phyloP scores from a whole-genome alignment of 2,797 vertebrate genomes.

The Malurus splendens region DNA sequence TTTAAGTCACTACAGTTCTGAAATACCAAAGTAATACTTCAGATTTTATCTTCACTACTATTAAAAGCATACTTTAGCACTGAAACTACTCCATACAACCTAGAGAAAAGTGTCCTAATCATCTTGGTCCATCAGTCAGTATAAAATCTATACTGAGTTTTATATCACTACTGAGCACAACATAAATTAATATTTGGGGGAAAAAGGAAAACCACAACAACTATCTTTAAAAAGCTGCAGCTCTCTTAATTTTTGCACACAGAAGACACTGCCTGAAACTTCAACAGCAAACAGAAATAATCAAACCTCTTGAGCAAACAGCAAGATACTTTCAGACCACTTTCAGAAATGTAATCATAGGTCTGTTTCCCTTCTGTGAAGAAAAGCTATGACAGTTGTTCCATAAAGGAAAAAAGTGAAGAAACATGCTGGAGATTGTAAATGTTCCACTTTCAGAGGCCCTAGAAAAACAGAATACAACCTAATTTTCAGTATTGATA shows the following conservation, averaged over 20 bases:
- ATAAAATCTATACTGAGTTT: neutral
- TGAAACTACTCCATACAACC: neutral
- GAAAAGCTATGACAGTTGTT: neutral
- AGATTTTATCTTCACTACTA: neutral
- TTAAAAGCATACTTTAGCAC: neutral
- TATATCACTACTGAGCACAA: neutral
- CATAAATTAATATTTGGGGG: neutral
- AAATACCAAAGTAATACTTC: neutral
- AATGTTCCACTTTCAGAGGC: neutral
- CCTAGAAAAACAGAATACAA: neutral
- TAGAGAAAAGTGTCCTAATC: neutral
- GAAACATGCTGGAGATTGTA: neutral
- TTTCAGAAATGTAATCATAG: neutral
- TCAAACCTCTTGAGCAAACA: neutral
- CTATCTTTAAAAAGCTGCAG: neutral
- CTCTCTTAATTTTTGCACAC: neutral
- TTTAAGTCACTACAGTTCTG: neutral
- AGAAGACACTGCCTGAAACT: neutral
- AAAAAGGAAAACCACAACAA: neutral
- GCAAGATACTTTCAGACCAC: slow-evolving; percentile 4
- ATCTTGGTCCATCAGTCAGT: neutral
- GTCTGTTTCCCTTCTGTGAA: neutral
- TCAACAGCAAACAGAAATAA: neutral
- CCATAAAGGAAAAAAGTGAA: neutral
- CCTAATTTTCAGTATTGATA: neutral